Evolutionary conservation across 2,797 vertebrate genomes (phyloP).

Genomic region (Falco cherrug): DNA sequence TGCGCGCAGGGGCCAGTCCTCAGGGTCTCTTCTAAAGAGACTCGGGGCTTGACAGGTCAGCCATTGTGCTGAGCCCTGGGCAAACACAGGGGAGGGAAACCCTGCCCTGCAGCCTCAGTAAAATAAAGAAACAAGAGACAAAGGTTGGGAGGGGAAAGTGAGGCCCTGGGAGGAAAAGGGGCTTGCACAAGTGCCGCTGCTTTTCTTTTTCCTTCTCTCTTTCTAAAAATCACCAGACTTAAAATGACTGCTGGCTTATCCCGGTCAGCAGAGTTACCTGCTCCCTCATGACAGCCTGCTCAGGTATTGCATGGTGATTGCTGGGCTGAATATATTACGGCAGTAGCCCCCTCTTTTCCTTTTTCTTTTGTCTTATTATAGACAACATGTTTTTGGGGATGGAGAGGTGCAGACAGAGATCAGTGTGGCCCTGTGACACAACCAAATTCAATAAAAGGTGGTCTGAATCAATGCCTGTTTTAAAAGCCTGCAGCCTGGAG

Average conservation of each 20-base stretch:
- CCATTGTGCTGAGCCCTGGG: slow-evolving; percentile 53
- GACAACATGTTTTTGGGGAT: neutral
- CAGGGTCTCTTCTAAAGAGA: neutral
- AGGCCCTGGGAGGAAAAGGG: slow-evolving; percentile 45
- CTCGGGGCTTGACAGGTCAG: slow-evolving; percentile 13
- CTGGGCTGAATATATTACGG: neutral
- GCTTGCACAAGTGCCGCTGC: neutral
- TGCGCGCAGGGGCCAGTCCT: neutral
- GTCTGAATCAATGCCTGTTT: neutral
- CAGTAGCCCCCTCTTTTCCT: neutral
- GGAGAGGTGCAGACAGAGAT: neutral
- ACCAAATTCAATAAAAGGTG: neutral
- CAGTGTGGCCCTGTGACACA: neutral
- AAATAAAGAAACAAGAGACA: slow-evolving; percentile 63
- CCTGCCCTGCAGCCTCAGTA: slow-evolving; percentile 49
- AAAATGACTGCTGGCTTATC: neutral
- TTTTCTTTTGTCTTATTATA: neutral
- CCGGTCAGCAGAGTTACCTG: neutral
- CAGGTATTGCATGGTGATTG: neutral
- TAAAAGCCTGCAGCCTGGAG: neutral
- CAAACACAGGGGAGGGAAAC: slow-evolving; percentile 59
- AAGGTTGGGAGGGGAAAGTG: slow-evolving; percentile 65
- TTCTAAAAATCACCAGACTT: neutral
- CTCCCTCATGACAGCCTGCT: neutral
- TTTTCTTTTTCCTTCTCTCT: neutral